Conservation (phyloP, 2,113 vertebrate species). For the Lycocorax pyrrhopterus region DNA sequence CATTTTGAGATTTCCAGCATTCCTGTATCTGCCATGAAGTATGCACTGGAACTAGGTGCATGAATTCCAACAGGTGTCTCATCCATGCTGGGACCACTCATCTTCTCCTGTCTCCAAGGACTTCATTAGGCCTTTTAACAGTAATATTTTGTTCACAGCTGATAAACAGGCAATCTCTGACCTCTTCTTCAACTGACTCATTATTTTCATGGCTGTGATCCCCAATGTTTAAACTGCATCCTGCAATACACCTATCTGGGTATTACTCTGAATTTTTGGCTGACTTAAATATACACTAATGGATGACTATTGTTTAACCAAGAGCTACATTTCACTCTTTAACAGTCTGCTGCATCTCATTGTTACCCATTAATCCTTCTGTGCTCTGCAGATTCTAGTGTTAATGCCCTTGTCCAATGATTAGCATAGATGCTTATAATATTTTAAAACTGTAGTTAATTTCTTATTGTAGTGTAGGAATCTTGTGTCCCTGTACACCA, state of each 20-base stretch:
- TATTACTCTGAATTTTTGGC: background rate
- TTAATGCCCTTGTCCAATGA: background rate
- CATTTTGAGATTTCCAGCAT: background rate
- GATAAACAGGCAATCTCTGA: background rate
- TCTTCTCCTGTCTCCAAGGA: background rate
- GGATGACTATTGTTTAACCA: background rate
- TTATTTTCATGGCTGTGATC: background rate
- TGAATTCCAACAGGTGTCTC: background rate
- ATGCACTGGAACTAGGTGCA: background rate
- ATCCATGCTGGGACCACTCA: background rate
- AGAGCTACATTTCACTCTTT: background rate
- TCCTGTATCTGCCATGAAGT: background rate
- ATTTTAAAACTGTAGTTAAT: background rate
- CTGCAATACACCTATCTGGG: background rate
- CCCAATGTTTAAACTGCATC: background rate
- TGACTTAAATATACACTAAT: background rate
- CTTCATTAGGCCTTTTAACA: background rate
- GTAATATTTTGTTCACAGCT: background rate
- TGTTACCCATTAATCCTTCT: background rate
- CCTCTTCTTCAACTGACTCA: background rate
- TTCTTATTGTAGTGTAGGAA: background rate
- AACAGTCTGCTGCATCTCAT: background rate
- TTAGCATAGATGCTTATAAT: background rate
- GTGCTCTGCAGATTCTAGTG: background rate
- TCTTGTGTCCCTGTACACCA: background rate